These are phyloP conservation scores for Acropternis orthonyx DNA, from an alignment of 2,797 vertebrate genomes.

Conservation along the genomic window DNA sequence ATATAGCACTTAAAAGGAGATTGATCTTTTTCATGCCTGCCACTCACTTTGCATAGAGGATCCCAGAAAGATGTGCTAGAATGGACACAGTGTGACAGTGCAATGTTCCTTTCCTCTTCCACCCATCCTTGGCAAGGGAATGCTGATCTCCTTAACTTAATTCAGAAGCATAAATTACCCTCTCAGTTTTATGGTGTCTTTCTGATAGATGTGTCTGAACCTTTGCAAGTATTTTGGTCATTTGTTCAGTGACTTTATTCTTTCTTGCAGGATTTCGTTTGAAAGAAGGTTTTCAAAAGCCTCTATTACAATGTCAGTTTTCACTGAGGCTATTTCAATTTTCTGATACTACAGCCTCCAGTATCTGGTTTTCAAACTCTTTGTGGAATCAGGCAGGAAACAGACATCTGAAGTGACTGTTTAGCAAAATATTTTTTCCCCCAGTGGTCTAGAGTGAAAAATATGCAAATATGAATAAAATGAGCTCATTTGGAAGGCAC, in stretches of 20 bases:
- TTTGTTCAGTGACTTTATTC: background rate
- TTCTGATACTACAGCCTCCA: background rate
- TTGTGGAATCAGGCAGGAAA: background rate
- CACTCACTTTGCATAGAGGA: background rate
- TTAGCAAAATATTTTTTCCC: conserved; percentile 18
- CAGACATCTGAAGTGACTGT: conserved; percentile 3
- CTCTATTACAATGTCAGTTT: background rate
- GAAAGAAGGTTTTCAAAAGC: background rate
- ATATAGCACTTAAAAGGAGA: background rate
- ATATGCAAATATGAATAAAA: conserved; percentile 46
- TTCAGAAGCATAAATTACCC: background rate
- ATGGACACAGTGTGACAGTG: background rate
- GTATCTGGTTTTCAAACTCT: background rate
- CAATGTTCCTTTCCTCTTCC: background rate
- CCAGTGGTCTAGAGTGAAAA: conserved; percentile 38
- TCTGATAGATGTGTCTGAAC: background rate
- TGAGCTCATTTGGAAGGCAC: conserved; percentile 11
- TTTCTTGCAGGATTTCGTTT: background rate
- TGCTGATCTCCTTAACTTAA: background rate
- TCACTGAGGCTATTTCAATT: background rate
- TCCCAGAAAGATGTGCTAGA: background rate
- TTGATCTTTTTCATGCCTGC: background rate
- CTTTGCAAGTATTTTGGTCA: background rate
- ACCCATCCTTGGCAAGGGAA: background rate
- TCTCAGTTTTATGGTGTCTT: background rate